phyloP scores from a whole-genome alignment of 2,888 invertebrate species.

The Cerastis leucographa region DNA sequence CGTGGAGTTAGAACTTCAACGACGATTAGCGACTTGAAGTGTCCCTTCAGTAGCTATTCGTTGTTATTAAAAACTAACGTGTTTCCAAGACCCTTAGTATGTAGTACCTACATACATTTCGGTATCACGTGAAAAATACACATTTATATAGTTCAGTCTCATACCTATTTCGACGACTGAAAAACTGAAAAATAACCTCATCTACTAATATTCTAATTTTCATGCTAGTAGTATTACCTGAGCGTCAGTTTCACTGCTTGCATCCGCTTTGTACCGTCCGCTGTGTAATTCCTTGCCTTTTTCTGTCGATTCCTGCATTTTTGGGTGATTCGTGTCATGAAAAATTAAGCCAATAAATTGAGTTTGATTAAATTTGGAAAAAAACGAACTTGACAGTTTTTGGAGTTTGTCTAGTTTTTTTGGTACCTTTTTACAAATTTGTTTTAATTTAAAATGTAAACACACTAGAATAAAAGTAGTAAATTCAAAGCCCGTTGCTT shows the following conservation, averaged over 20 bases:
- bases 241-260: slow-evolving; percentile 74
- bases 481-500: background rate
- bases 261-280: slow-evolving; percentile 72
- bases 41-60: too few species aligned
- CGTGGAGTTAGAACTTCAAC: too few species aligned
- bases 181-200: background rate
- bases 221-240: slow-evolving; percentile 72
- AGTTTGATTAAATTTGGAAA: slow-evolving; percentile 33
- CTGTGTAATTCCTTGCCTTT: slow-evolving; percentile 75
- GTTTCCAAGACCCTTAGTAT: too few species aligned
- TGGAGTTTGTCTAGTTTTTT: background rate
- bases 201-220: background rate
- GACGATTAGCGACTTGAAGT: too few species aligned
- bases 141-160: too few species aligned
- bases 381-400: background rate
- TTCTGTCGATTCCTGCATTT: slow-evolving; percentile 77
- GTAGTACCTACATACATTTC: too few species aligned
- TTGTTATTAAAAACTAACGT: too few species aligned
- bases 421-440: background rate
- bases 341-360: slow-evolving; percentile 27
- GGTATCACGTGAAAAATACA: too few species aligned
- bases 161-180: too few species aligned
- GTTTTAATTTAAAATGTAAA: background rate
- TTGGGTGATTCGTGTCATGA: slow-evolving; percentile 20
- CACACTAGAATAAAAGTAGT: background rate